phyloP scores from a whole-genome alignment of 2,113 vertebrate genomes.

The Pontoporia blainvillei region DNA sequence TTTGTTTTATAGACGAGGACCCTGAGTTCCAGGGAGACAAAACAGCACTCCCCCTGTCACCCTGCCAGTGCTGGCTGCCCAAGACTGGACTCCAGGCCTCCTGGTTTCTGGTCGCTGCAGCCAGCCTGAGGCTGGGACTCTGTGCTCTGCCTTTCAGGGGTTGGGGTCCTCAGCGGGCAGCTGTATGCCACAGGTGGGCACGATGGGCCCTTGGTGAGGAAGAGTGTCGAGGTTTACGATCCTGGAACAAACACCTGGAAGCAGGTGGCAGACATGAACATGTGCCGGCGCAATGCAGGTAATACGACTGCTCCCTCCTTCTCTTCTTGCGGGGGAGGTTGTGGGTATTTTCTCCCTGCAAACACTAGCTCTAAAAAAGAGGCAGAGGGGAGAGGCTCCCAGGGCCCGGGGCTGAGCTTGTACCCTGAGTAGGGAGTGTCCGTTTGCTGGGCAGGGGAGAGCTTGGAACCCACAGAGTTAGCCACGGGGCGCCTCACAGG shows the following conservation, averaged over 20 bases:
- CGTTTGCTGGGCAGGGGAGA: neutral
- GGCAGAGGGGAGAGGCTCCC: neutral
- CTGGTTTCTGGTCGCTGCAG: neutral
- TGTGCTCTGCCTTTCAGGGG: slow-evolving; percentile 83
- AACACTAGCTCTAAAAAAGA: neutral
- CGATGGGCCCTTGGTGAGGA: slow-evolving; percentile 95
- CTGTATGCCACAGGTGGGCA: slow-evolving; percentile 95
- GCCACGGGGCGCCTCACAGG: neutral
- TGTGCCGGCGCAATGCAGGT: slow-evolving; percentile 98
- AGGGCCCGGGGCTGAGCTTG: neutral
- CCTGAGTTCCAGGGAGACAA: neutral
- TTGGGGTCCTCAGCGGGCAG: slow-evolving; percentile 91
- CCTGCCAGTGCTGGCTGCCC: neutral
- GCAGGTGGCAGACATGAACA: slow-evolving; percentile 97
- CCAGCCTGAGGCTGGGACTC: neutral
- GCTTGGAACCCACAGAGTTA: neutral
- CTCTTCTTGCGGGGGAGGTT: neutral
- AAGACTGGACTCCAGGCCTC: neutral
- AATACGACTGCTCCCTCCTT: neutral
- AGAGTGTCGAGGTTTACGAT: slow-evolving; percentile 95
- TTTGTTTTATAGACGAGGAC: neutral
- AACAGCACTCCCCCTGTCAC: neutral
- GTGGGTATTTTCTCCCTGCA: neutral
- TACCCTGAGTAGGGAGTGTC: no score
- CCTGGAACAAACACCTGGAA: slow-evolving; percentile 92